A percentile compares a stretch with the other conserved stretches of the same genome.
These are phyloP conservation scores for Cyprinus carpio DNA, from an alignment of 2,113 vertebrate species.

Conservation along the genomic window DNA sequence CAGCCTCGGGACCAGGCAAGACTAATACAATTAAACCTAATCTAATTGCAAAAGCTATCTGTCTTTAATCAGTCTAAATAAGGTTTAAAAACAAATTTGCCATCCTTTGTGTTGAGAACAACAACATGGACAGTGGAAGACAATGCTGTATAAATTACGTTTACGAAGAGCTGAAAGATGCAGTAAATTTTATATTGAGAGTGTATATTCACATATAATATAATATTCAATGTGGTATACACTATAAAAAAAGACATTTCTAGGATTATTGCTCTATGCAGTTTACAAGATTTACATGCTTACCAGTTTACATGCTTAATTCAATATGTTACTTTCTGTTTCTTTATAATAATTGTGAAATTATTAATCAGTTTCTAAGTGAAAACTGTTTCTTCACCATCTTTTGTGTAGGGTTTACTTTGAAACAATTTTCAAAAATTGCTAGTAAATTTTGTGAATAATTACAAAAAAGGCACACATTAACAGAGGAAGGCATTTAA, in stretches of 20 bases:
- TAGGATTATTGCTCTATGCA: no score
- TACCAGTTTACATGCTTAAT: not conserved
- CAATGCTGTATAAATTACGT: not conserved
- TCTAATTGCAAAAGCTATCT: not conserved
- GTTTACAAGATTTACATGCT: no score
- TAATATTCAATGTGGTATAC: not conserved
- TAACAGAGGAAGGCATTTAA: not conserved
- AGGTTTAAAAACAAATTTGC: slow-evolving; percentile 12
- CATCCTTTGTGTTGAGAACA: not conserved
- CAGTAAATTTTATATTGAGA: not conserved
- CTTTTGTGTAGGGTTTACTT: no score
- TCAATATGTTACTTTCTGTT: not conserved
- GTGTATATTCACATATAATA: not conserved
- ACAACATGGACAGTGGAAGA: slow-evolving; percentile 7
- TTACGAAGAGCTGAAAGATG: not conserved
- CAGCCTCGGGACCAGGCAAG: slow-evolving; percentile 27
- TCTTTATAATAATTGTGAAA: not conserved
- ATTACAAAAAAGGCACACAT: not conserved
- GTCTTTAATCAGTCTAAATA: slow-evolving; percentile 26
- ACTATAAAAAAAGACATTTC: not conserved
- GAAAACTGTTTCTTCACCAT: no score
- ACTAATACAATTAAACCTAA: not conserved
- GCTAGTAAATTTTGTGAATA: not conserved
- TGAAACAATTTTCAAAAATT: not conserved
- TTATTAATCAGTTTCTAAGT: not conserved